Base-by-base conservation (phyloP, 1,140 invertebrate genomes). In the Rhopalosiphum maidis region DNA sequence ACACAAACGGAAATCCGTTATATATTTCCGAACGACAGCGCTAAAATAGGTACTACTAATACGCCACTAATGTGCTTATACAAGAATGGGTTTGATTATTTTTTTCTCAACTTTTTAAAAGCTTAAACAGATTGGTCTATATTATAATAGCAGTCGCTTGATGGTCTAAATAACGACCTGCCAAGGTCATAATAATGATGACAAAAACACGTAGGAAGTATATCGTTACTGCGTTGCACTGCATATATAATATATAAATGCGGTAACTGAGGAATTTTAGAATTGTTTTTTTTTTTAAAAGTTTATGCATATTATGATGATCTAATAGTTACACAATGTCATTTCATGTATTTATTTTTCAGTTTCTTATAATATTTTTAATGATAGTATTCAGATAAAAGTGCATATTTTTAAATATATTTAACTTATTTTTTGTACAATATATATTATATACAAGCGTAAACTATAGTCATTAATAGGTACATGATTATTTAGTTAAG, bases 101-200 rank as follows among this genome's bases (percentile, higher is more conserved):
- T 18, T 77, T 77, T 18, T 77, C 4, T 35, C 15, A n/a, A 18
- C 60, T 77, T 77, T 77, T 77, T 77, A 77, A 77, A 35, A 77
- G 60, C 60, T 35, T n/a, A 18, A 77, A 77, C 60, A 35, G 30
- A 15, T n/a, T n/a, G 15, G 60, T 77, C 15, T 46, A 46, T 86
- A 25, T 43, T 51, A 54, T 2, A 54, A 85, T 51, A 35, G 35
- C 22, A 46, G 51, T 55, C 88, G 6, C 23, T 89, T 86, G 8
- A 43, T 46, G 46, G 5, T 51, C 46, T 88, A 35, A 51, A 51
- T 55, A 93, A 89, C 46, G 9, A 37, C 51, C 25, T 3, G 18
- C 3, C 85, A 89, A 90, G 93, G 87, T 60, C 55, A 86, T 88
- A 90, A 90, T n/a, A 93, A 93, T 93, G 85, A 93, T 88, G n/a